Percentiles rank a stretch among this genome's conserved stretches.
These are phyloP conservation scores for Phaonia tiefii DNA, from an alignment of 2,888 invertebrate species.

Conservation along the genomic window DNA sequence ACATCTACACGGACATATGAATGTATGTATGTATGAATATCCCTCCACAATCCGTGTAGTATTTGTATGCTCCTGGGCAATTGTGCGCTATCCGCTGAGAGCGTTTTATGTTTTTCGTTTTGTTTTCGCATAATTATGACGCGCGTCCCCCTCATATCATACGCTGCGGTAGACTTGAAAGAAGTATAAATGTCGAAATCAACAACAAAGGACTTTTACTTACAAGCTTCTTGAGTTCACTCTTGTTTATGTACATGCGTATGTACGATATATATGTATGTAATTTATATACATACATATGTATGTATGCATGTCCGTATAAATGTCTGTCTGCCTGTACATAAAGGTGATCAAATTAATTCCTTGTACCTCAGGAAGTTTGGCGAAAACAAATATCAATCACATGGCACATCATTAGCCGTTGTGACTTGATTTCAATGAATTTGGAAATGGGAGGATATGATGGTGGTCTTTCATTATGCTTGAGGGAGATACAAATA, in stretches of 20 bases:
- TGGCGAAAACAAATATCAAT: slow-evolving; percentile 23
- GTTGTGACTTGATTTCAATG: neutral
- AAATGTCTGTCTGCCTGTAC: too few relatives aligned
- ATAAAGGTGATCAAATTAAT: slow-evolving; percentile 42
- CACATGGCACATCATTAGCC: slow-evolving; percentile 21
- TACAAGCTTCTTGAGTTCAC: slow-evolving; percentile 46
- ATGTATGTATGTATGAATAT: neutral
- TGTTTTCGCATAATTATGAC: slow-evolving; percentile 65
- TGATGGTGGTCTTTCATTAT: neutral
- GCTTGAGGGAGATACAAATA: neutral
- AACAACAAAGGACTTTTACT: slow-evolving; percentile 48
- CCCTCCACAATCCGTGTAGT: slow-evolving; percentile 8
- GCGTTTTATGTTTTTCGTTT: slow-evolving; percentile 36
- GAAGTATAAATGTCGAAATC: slow-evolving; percentile 38
- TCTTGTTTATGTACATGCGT: neutral
- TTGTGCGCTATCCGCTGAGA: slow-evolving; percentile 42
- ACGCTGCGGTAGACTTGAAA: slow-evolving; percentile 56
- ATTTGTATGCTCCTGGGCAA: slow-evolving; percentile 60
- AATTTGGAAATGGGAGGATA: neutral
- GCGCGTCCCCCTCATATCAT: slow-evolving; percentile 65
- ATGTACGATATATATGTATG: neutral
- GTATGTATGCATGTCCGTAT: too few relatives aligned
- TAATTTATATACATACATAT: neutral
- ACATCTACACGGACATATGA: slow-evolving; percentile 11
- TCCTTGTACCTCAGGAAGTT: slow-evolving; percentile 10